Conservation (phyloP, 1,140 invertebrate genomes). For the Lucilia sericata region DNA sequence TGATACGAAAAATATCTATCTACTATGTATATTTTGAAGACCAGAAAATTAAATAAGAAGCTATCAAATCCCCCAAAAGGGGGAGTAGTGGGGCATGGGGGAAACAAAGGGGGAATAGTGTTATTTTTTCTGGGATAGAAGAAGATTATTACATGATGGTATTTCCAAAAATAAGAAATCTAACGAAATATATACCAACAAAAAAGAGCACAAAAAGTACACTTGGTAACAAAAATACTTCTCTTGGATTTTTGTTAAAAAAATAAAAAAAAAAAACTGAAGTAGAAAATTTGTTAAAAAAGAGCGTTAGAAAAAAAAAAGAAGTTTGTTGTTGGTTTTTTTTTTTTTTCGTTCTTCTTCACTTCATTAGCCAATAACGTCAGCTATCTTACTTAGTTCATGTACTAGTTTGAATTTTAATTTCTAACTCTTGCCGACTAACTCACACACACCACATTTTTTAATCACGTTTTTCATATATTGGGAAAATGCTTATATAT, state of each 20-base stretch:
- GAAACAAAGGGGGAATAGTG: neutral
- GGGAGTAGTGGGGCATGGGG: neutral
- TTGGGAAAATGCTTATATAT: neutral
- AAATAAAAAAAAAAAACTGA: neutral
- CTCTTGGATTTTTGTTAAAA: neutral
- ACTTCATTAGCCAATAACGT: too few species aligned
- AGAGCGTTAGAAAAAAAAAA: neutral
- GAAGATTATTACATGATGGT: neutral
- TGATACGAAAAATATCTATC: neutral
- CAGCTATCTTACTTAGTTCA: too few species aligned
- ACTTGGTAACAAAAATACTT: constrained; percentile 11
- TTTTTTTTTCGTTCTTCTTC: too few species aligned
- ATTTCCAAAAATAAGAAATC: neutral
- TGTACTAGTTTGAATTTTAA: too few species aligned
- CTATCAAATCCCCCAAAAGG: neutral
- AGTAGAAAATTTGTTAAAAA: neutral
- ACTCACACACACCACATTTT: neutral
- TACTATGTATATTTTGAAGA: neutral
- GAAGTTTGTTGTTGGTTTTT: neutral
- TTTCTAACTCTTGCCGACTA: neutral
- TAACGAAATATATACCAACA: neutral
- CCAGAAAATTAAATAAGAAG: neutral
- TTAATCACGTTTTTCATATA: neutral
- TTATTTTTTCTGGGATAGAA: neutral
- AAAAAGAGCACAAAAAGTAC: neutral